Evolutionary conservation across 2,888 invertebrate species (phyloP), one percentile per base, ranked within the genome.

Genomic region (Antitype chi): DNA sequence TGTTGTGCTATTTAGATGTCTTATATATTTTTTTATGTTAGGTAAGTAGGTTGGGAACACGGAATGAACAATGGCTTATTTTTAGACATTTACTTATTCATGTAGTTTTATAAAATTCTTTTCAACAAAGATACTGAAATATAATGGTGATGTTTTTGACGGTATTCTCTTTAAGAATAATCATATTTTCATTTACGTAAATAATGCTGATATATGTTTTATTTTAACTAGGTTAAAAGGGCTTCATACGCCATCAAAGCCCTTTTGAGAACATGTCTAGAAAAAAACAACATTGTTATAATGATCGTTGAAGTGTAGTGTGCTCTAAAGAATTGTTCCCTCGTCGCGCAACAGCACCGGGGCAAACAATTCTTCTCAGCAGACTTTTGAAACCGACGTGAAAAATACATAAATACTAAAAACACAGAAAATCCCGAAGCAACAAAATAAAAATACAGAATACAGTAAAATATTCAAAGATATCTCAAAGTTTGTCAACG

Each of bases 211-310:
- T 43, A 15, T 49, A 0, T 47, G 13, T 11, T 53, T 71, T 20
- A 43, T n/a, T 59, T 15, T n/a, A 73, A 66, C 49, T n/a, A 52
- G 59, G 49, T 25, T 71, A 66, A 49, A 52, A 70, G 15, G 66
- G 38, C 59, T 74, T 53, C n/a, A 71, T n/a, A 11, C 57, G 38
- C 76, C 67, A 83, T 81, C 78, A 85, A 87, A 85, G 76, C 60
- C 64, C 66, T 32, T 70, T 63, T 70, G 62, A 62, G 59, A 76
- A 71, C 49, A 49, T 63, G 70, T 63, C 63, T 38, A 69, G 59
- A 75, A 84, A 74, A 78, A 76, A 80, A 76, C 28, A 74, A 84
- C 76, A 76, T 81, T 86, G 74, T 84, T 81, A 70, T 86, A 84
- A 87, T 81, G 79, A 81, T 78, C 77, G 60, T 75, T 69, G 73